Conservation (phyloP, 2,888 invertebrate genomes). For the Melieria crassipennis region DNA sequence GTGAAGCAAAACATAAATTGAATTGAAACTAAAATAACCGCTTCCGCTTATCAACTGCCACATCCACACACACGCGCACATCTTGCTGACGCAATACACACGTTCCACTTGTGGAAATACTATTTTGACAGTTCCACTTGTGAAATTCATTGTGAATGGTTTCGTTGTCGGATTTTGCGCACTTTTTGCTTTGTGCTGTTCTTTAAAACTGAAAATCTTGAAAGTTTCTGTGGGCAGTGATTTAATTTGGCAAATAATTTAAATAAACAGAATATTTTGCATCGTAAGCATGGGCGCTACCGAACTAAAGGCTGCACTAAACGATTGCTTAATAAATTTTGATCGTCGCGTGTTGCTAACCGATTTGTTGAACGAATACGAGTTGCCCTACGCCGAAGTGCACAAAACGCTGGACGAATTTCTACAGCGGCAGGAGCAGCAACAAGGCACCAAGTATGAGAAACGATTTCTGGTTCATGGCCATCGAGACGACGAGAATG, state of each 20-base stretch:
- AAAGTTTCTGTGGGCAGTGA: no score
- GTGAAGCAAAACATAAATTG: no score
- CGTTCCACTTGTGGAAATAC: conserved; percentile 2
- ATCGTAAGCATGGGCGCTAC: conserved; percentile 35
- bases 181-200: not conserved
- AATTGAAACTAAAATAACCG: not conserved
- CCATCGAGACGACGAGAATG: conserved; percentile 28
- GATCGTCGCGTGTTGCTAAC: conserved; percentile 58
- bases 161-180: not conserved
- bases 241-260: not conserved
- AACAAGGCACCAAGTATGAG: conserved; percentile 49
- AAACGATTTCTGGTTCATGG: conserved; percentile 52
- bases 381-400: conserved; percentile 53
- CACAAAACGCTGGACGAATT: conserved; percentile 49
- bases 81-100: conserved; percentile 26
- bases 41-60: not conserved
- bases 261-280: not conserved
- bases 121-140: conserved; percentile 23
- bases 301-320: conserved; percentile 51
- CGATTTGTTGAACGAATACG: conserved; percentile 59
- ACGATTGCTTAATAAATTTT: conserved; percentile 58
- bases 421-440: conserved; percentile 50
- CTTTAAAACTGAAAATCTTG: no score
- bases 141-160: conserved; percentile 31
- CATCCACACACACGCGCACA: conserved; percentile 16